A percentile compares a stretch with the other conserved stretches of the same genome.
These are phyloP conservation scores for Terebella lapidaria DNA, from an alignment of 2,888 invertebrate genomes.

Conservation along the genomic window DNA sequence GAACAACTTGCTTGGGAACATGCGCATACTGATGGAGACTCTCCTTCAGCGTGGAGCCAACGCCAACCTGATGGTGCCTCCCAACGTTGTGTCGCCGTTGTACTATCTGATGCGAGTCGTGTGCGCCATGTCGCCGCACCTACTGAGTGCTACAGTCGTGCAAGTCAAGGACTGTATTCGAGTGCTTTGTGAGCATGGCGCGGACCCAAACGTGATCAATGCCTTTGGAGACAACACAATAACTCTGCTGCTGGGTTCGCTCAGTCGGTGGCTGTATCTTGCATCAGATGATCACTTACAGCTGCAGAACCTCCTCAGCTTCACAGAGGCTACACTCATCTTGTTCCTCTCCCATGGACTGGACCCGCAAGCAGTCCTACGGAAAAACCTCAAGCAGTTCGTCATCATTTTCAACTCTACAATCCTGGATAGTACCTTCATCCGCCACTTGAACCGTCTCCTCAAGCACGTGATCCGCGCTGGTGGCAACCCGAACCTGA, in stretches of 20 bases:
- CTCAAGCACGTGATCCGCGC: conserved; percentile 23
- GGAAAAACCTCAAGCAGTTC: conserved; percentile 27
- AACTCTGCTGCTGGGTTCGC: conserved; percentile 23
- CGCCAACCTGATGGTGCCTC: conserved; percentile 25
- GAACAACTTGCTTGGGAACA: conserved; percentile 25
- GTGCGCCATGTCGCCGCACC: conserved; percentile 27
- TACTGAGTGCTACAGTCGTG: conserved; percentile 21
- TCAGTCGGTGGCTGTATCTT: conserved; percentile 26
- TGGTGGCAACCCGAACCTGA: conserved; percentile 25
- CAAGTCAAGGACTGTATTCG: conserved; percentile 20
- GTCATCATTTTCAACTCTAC: conserved; percentile 29
- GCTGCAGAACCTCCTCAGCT: conserved; percentile 20
- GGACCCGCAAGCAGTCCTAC: conserved; percentile 24
- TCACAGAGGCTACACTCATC: conserved; percentile 21
- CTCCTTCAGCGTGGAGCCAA: conserved; percentile 30
- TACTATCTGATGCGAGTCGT: conserved; percentile 28
- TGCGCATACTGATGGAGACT: conserved; percentile 34
- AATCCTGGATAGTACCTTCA: conserved; percentile 23
- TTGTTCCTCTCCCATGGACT: conserved; percentile 25
- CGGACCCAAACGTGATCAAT: conserved; percentile 27
- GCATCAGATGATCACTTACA: conserved; percentile 21
- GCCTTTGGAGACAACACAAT: conserved; percentile 27
- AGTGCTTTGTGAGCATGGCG: conserved; percentile 21
- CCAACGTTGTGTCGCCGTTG: conserved; percentile 26
- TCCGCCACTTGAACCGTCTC: conserved; percentile 23